Base-by-base conservation (phyloP, 2,888 invertebrate genomes). In the Meiosimyza platycephala region DNA sequence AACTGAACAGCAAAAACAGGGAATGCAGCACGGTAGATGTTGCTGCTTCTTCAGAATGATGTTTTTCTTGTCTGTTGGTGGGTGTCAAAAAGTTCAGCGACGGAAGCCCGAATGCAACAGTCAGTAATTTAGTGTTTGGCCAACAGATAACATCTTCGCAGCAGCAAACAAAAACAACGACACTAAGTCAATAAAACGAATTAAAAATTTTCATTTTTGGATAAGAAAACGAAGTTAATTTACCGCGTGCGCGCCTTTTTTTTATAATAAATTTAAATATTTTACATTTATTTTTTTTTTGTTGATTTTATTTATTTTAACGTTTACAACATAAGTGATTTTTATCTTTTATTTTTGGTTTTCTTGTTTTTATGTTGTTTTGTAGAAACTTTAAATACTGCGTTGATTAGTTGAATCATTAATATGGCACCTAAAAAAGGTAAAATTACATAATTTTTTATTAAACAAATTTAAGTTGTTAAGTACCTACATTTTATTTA, bases 121-220 rank as follows among this genome's bases (percentile, higher is more conserved):
- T 81, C 81, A 84, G 84, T 84, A 77, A 80, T 82, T 83, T 80
- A 80, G 73, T 75, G 82, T 79, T 81, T 80, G 81, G 83, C 84
- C 80, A 80, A 78, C 78, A 80, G 84, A 80, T 81, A 83, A 80
- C 83, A 84, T 78, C 78, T 69, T 51, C 67, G 62, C 69, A 28
- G 57, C 50, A 67, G 62, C 69, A 67, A 64, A 48, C 67, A 64
- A 67, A 64, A 57, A 62, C 50, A 66, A 67, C 52, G 40, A 18
- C 18, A n/a, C 48, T 50, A 18, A 66, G 18, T 28, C 64, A 51
- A 59, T 57, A 62, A 63, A 13, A 33, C 40, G 50, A 72, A 72
- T 52, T 33, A 0, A 6, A 3, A 54, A 40, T 16, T 15, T 52
- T 52, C 12, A 55, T 51, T 47, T 50, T 33, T 64, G 15, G 13